Base-by-base conservation (phyloP, 2,888 invertebrate genomes). In the Deladenus siricidicola region DNA sequence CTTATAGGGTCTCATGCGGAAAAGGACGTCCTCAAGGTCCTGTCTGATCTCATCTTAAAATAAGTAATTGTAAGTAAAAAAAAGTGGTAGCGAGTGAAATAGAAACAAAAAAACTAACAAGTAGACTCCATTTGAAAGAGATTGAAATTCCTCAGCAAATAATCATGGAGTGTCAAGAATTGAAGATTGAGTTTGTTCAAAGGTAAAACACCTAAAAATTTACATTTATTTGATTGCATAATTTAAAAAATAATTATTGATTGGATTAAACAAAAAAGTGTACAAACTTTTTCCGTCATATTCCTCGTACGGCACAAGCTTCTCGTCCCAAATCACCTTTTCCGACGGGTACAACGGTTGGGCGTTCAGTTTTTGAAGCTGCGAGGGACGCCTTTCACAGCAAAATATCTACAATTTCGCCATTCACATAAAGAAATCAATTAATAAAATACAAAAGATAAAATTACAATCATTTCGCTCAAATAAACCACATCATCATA, bases 291-390 rank as follows among this genome's bases (percentile, higher is more conserved):
- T 94, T 0, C 94, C 93, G 45, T 90, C 89, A 82, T 89, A 96
- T 79, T 93, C 93, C 76, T 96, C 93, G 0, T 91, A 89, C 0
- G 98, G 98, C 0, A 99, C 96, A 47, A 98, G 86, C 79, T 96
- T 94, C 80, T 98, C 94, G 81, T 99, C 91, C 98, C 98, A 99
- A 72, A 98, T 91, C 2, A 96, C 88, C 62, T 89, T 87, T 80
- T 99, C 98, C 0, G 93, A 96, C 0, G 98, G 98, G 80, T 98
- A 99, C 0, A 99, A 83, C 0, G 98, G 96, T 90, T 96, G 93
- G 72, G 90, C 89, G 80, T 98, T 99, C 14, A 99, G 82, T 58
- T 89, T 88, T 78, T 94, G 90, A 56, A 96, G 82, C 78, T 98
- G 77, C 57, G 73, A 73, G 4, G 67, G 70, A 1, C 73, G 69